phyloP scores from a whole-genome alignment of 1,140 invertebrate species.

The Neodiprion virginianus region DNA sequence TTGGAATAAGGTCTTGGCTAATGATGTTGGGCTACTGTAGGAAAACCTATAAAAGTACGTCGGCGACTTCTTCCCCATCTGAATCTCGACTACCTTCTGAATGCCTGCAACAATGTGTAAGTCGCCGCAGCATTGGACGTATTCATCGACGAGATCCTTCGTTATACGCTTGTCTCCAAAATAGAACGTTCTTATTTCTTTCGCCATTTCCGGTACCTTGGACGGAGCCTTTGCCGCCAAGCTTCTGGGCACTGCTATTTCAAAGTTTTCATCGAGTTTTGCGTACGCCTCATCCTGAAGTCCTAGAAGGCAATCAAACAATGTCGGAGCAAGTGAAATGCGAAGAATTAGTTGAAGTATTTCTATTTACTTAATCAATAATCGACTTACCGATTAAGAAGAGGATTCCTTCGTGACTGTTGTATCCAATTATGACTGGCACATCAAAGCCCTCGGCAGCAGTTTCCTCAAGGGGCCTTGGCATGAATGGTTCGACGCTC shows the following conservation, averaged over 20 bases:
- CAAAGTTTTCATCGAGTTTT: slow-evolving; percentile 17
- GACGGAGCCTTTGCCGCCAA: slow-evolving; percentile 18
- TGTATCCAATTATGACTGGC: slow-evolving; percentile 68
- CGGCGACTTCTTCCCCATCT: neutral
- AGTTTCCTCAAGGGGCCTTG: slow-evolving; percentile 42
- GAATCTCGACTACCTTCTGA: slow-evolving; percentile 17
- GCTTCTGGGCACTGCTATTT: neutral
- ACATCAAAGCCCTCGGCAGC: slow-evolving; percentile 60
- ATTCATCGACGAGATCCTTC: neutral
- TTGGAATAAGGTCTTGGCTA: no score
- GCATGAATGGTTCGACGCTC: slow-evolving; percentile 53
- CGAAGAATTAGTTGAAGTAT: neutral
- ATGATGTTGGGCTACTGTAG: neutral
- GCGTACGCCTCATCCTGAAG: slow-evolving; percentile 36
- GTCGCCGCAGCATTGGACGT: slow-evolving; percentile 14
- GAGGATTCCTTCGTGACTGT: slow-evolving; percentile 64
- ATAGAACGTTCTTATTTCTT: slow-evolving; percentile 57
- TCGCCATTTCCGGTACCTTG: slow-evolving; percentile 42
- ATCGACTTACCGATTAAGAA: slow-evolving; percentile 45
- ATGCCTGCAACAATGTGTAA: slow-evolving; percentile 19
- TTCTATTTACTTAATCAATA: neutral
- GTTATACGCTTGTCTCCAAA: slow-evolving; percentile 27
- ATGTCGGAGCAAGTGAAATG: no score
- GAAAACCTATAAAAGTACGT: neutral
- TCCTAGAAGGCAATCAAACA: slow-evolving; percentile 37